Percentiles rank a stretch among this genome's conserved stretches.
phyloP scores from a whole-genome alignment of 2,888 invertebrate species.

The Polydesmus complanatus region DNA sequence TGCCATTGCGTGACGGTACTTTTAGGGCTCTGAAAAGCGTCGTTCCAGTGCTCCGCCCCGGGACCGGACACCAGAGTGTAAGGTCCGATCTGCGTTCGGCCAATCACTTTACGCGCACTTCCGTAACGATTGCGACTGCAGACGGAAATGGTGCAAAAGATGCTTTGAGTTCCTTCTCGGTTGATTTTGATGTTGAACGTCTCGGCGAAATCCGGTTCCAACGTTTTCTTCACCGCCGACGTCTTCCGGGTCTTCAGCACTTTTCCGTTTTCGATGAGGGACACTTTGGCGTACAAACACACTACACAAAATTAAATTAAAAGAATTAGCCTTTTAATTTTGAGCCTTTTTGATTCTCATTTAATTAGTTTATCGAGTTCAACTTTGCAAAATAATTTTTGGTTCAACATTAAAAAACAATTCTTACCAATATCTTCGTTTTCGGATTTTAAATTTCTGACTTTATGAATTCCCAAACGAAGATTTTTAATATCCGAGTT shows the following conservation, averaged over 20 bases:
- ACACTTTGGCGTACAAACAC: conserved; percentile 27
- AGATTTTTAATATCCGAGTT: conserved; percentile 24
- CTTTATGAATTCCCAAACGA: conserved; percentile 22
- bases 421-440: conserved; percentile 21
- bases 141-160: conserved; percentile 19
- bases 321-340: background rate
- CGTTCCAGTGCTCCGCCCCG: conserved; percentile 18
- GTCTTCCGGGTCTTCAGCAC: conserved; percentile 28
- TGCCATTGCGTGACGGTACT: conserved; percentile 19
- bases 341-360: too few species aligned
- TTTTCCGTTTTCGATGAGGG: conserved; percentile 27
- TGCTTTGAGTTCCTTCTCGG: conserved; percentile 18
- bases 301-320: conserved; percentile 15
- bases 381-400: background rate
- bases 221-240: conserved; percentile 21
- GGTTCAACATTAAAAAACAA: background rate
- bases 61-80: conserved; percentile 18
- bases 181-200: conserved; percentile 28
- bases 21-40: conserved; percentile 17
- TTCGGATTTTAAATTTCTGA: conserved; percentile 19
- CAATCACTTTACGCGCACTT: conserved; percentile 19
- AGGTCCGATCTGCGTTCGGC: conserved; percentile 22
- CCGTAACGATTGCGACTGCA: conserved; percentile 20
- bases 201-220: conserved; percentile 28
- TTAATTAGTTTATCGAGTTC: background rate